Evolutionary conservation across 1,140 invertebrate species (phyloP), one percentile per base, ranked within the genome.

Genomic region (Cydia pomonella): DNA sequence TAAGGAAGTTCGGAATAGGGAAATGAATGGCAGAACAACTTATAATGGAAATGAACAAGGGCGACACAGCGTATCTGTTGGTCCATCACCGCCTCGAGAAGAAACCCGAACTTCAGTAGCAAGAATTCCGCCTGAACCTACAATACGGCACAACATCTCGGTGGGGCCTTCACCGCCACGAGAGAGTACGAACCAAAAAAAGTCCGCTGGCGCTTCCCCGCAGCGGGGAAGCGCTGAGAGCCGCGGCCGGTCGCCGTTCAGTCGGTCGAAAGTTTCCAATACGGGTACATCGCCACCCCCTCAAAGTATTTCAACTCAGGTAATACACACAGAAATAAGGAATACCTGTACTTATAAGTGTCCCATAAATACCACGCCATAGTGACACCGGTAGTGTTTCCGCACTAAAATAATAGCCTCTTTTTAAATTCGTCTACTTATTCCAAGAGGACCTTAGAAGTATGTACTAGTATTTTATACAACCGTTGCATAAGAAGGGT

Each of bases 241-340:
- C 66, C 63, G 80, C 21, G 76, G 76, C 29, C 82, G 78, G 59
- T 82, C 81, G 71, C 83, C 83, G 64, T 82, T 84, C 18, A 86
- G 82, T 63, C 85, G 85, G 73, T 84, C 86, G 80, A 91, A 82
- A 18, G 86, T 90, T 10, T 89, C 88, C 0, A 91, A 86, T 74
- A 96, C 94, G 50, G 97, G 96, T 75, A 97, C 97, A 23, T 97
- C 97, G 21, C 97, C 97, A 72, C 96, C 97, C 47, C 97, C 97
- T 7, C 97, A 97, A 91, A 97, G 94, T 87, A 97, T 97, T 81
- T 97, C 97, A 29, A 97, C 97, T 29, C 97, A 97, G 95, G 97
- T 97, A 95, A 93, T 84, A 79, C 63, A 71, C 66, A 75, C 50
- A 53, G 1, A 23, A 59, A 59, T 9, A 18, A 50, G 12, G 4